Base-by-base conservation (phyloP, 2,113 vertebrate genomes). In the Saccopteryx bilineata region DNA sequence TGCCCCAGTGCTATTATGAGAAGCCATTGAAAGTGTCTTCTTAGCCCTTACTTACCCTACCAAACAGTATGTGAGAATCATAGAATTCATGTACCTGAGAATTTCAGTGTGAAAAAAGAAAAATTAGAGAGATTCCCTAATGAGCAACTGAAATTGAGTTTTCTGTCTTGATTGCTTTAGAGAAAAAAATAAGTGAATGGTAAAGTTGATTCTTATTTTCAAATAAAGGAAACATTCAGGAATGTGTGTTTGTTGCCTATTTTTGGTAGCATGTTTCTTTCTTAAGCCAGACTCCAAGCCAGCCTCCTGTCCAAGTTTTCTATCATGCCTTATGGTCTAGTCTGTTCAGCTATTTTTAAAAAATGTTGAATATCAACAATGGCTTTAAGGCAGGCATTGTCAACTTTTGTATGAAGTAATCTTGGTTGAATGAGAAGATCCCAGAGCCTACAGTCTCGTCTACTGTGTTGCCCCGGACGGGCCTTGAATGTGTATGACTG, bases 351-450 rank as follows among this genome's bases (percentile, higher is more conserved):
- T 99, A 99, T 99, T 99, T 97, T 99, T 99, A 98, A 99, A 99
- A 99, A 99, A 99, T 99, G 99, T 99, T 99, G 99, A 99, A 99
- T 99, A 99, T 99, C 99, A 99, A 99, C 99, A 99, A 99, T 99
- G 99, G 99, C 99, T 99, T 99, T 99, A 99, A 99, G 98, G 98
- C 98, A 97, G 98, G 98, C 98, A 99, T 99, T 99, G 99, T 99
- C 99, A 99, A 99, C 99, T 99, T 99, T 99, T 99, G 99, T 99
- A 99, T 99, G 99, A 99, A 99, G 99, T 99, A 99, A 99, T 99
- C 99, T 99, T 99, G 98, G 98, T 98, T 99, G 99, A 99, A 99
- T 99, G 99, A 99, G 99, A 99, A 99, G 99, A 99, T 98, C 98
- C 98, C 97, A 96, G 98, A 98, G 98, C 98, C 98, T 98, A 98